Percentiles rank a stretch among this genome's conserved stretches.
Conservation (phyloP, 2,797 vertebrate species). For the Sarcoramphus papa region DNA sequence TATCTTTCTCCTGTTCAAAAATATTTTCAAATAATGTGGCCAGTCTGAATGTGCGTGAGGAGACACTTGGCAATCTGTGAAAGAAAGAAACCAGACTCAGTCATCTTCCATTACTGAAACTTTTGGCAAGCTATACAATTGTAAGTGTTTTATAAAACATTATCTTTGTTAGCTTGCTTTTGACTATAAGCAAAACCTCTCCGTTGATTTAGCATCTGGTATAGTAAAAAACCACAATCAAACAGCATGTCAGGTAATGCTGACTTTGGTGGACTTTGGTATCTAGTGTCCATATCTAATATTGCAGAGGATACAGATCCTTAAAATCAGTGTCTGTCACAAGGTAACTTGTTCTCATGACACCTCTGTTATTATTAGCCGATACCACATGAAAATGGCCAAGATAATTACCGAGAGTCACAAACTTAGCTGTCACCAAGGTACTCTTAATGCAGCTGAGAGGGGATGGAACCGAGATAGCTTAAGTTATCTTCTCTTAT, state of each 20-base stretch:
- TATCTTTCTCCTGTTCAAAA: neutral
- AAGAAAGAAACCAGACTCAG: neutral
- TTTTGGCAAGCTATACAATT: neutral
- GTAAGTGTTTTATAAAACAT: slow-evolving; percentile 18
- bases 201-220: neutral
- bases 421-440: neutral
- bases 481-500: neutral
- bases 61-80: neutral
- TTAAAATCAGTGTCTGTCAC: neutral
- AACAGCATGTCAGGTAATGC: neutral
- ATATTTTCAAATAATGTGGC: neutral
- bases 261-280: neutral
- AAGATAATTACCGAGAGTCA: neutral
- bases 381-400: neutral
- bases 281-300: neutral
- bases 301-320: neutral
- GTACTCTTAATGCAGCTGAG: neutral
- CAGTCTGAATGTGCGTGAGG: neutral
- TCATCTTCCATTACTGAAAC: neutral
- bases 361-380: neutral
- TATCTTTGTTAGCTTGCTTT: slow-evolving; percentile 19
- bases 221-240: neutral
- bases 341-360: neutral
- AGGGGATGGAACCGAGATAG: neutral
- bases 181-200: slow-evolving; percentile 19